A percentile compares a stretch with the other conserved stretches of the same genome.
These are phyloP conservation scores for Choristoneura fumiferana DNA, from an alignment of 1,140 invertebrate species.

Conservation along the genomic window DNA sequence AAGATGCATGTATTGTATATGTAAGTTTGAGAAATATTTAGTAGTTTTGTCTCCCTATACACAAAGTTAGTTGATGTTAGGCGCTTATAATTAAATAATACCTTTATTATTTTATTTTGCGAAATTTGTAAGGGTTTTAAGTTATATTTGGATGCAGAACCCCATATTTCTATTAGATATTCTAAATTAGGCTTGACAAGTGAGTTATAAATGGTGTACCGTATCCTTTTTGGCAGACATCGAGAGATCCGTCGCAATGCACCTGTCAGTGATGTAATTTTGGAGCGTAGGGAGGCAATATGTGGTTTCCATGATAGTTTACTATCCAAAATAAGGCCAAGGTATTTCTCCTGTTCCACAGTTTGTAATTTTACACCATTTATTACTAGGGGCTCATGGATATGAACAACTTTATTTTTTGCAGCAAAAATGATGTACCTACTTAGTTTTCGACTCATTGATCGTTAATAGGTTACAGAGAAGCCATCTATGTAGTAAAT, in stretches of 20 bases:
- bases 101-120: background rate
- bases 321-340: conserved; percentile 5
- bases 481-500: conserved; percentile 1
- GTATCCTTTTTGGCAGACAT: background rate
- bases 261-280: conserved; percentile 15
- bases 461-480: conserved; percentile 5
- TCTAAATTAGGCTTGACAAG: conserved; percentile 6
- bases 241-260: background rate
- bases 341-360: conserved; percentile 1
- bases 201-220: conserved; percentile 7
- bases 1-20: no score
- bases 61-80: no score
- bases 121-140: background rate
- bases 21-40: no score
- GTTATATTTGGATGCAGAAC: conserved; percentile 13
- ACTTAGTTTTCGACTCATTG: background rate
- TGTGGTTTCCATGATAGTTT: conserved; percentile 12
- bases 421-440: conserved; percentile 15
- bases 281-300: background rate
- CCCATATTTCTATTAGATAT: no score
- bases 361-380: background rate
- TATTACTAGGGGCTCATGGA: background rate
- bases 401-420: conserved; percentile 5
- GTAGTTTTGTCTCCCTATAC: no score
- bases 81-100: no score